Evolutionary conservation across 2,797 vertebrate genomes (phyloP).

Genomic region (Knipowitschia caucasica): DNA sequence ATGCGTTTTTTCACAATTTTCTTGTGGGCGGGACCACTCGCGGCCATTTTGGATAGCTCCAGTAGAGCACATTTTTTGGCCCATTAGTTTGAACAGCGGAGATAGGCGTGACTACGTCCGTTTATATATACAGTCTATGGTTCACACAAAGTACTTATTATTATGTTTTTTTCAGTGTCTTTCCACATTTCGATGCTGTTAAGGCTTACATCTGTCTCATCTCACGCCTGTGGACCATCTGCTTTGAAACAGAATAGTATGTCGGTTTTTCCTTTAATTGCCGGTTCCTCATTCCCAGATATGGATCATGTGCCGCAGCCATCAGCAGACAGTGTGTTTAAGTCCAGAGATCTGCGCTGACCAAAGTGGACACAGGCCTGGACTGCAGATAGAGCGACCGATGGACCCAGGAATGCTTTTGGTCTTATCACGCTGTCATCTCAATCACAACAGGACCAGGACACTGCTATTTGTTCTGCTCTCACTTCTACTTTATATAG

Average conservation of each 20-base stretch:
- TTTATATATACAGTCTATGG: too few relatives aligned
- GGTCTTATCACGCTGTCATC: conserved; percentile 56
- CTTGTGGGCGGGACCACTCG: too few relatives aligned
- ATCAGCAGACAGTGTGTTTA: conserved; percentile 46
- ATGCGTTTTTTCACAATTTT: too few relatives aligned
- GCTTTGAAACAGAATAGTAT: conserved; percentile 28
- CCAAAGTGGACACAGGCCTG: conserved; percentile 56
- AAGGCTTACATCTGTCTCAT: conserved; percentile 25
- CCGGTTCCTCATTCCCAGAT: conserved; percentile 39
- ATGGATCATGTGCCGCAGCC: conserved; percentile 27
- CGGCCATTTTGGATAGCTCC: too few relatives aligned
- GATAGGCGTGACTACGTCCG: too few relatives aligned
- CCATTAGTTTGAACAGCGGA: too few relatives aligned
- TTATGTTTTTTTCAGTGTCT: too few relatives aligned
- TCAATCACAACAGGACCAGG: conserved; percentile 27
- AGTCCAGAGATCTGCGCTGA: conserved; percentile 37
- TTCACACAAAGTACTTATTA: too few relatives aligned
- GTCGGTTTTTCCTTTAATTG: conserved; percentile 37
- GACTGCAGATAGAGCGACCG: conserved; percentile 39
- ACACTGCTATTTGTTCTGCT: too few relatives aligned
- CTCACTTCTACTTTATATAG: too few relatives aligned
- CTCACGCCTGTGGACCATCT: conserved; percentile 67
- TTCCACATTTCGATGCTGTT: too few relatives aligned
- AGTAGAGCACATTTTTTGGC: too few relatives aligned
- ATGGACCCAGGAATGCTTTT: conserved; percentile 57